phyloP scores from a whole-genome alignment of 1,140 invertebrate genomes.

The Piezodorus guildinii region DNA sequence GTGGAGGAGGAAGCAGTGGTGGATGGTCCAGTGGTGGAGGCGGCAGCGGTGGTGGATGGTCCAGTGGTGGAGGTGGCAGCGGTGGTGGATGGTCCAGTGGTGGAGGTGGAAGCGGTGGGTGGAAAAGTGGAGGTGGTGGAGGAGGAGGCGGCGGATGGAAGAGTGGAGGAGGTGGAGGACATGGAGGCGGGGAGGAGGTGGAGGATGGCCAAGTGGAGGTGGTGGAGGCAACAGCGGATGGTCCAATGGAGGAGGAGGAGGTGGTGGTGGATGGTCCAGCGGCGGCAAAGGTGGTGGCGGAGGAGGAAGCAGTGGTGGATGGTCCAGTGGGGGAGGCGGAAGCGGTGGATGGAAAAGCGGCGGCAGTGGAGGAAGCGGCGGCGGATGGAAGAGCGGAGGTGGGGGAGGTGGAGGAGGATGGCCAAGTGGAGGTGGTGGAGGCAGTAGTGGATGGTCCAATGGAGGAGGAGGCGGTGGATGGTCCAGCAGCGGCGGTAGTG shows the following conservation, averaged over 20 bases:
- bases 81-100: slow-evolving; percentile 13
- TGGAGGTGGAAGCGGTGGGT: not conserved
- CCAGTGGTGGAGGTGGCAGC: not conserved
- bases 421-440: slow-evolving; percentile 3
- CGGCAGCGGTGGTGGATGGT: not conserved
- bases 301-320: too few species aligned
- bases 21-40: slow-evolving; percentile 2
- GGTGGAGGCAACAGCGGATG: not conserved
- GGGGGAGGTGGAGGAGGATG: not conserved
- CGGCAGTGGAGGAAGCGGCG: not conserved
- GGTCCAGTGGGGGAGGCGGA: too few species aligned
- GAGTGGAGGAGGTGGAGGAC: slow-evolving; percentile 14
- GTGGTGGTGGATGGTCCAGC: not conserved
- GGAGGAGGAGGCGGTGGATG: not conserved
- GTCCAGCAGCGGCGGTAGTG: not conserved
- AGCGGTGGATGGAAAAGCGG: too few species aligned
- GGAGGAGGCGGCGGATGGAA: too few species aligned
- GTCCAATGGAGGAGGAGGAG: slow-evolving; percentile 1
- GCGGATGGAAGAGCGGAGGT: not conserved
- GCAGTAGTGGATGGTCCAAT: not conserved
- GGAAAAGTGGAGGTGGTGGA: slow-evolving; percentile 11
- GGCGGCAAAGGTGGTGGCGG: not conserved
- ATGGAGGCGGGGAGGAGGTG: slow-evolving; percentile 7
- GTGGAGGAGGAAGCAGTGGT: slow-evolving; percentile 2
- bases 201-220: not conserved